Base-by-base conservation (phyloP, 1,140 invertebrate genomes). In the Drosophila nikananu region DNA sequence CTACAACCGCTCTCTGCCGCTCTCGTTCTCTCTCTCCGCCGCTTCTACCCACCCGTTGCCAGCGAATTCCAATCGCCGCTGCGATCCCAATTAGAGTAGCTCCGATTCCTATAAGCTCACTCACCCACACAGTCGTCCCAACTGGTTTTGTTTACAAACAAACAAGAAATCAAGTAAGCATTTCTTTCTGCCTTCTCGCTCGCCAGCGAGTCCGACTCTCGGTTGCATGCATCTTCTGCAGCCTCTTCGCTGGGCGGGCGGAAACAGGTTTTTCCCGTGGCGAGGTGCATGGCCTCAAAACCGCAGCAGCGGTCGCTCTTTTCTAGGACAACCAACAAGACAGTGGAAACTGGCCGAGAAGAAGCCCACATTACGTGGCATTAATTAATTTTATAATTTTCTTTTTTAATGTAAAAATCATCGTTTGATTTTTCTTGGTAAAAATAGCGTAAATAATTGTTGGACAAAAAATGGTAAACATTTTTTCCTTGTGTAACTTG, bases 91-190 rank as follows among this genome's bases (percentile, higher is more conserved):
- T 83, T 59, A 44, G 61, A 66, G 15, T 46, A 32, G 32, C 32
- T 37, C 32, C 15, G 9, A 25, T 39, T 37, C 60, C 23, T 32
- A 27, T 59, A 27, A 19, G 61, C 30, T 32, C 23, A 41, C 61
- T 60, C 71, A 71, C 74, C 60, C 82, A 58, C 78, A 61, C 52
- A 54, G 66, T 23, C n/a, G 39, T 35, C 58, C 23, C 71, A 90
- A 89, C 86, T 90, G 78, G 86, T 84, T 86, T 90, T 89, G 84
- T 89, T 89, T 90, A 89, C 86, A 81, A 89, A 83, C 84, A 89
- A 78, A 65, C 58, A 39, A 63, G 60, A 70, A 75, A 72, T 77
- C 80, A 74, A 87, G 77, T 63, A 62, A 89, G 67, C 70, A 57
- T 64, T 87, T 80, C 51, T 64, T 82, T 77, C 42, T 30, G 68